Evolutionary conservation across 2,888 invertebrate genomes (phyloP), one percentile per base, ranked within the genome.

Genomic region (Sepiola atlantica): DNA sequence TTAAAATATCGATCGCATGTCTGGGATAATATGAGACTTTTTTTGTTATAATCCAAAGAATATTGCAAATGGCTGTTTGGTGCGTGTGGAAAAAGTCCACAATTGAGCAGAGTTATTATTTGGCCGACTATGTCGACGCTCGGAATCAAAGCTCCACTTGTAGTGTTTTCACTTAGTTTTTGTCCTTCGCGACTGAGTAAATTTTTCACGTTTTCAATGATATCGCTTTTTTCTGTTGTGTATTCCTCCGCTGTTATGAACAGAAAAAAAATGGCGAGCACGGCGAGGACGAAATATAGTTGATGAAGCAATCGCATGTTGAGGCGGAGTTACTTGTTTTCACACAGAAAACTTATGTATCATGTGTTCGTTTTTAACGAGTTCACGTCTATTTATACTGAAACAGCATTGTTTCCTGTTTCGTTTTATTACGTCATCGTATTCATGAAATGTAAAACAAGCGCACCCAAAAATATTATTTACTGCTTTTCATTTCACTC

Each of bases 11-110:
- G 77, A 77, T 77, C 77, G n/a, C 77, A 77, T 77, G 12, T 18
- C n/a, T 77, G 77, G 4, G 32, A n/a, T 32, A 77, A n/a, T 77
- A 4, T 77, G n/a, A 77, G 77, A n/a, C 3, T 77, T 32, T 32
- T 77, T 0, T n/a, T n/a, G 18, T 10, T 2, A n/a, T 32, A 77
- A 77, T 77, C 14, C 77, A 77, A 77, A 77, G 77, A 77, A 77
- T 35, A 90, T 28, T 90, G 45, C 20, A 94, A 90, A 28, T 90
- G n/a, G 28, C 54, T 94, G 45, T 90, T 90, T 94, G 77, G 94
- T 20, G 90, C 54, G 77, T 4, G 14, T 45, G 94, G 90, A 94
- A 77, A 90, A 32, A 54, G 21, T 77, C 35, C 90, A 94, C 90
- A 94, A 21, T 32, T 54, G 54, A 94, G 77, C 28, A 90, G 20